Base-by-base conservation (phyloP, 2,888 invertebrate species). In the Papilio demoleus region DNA sequence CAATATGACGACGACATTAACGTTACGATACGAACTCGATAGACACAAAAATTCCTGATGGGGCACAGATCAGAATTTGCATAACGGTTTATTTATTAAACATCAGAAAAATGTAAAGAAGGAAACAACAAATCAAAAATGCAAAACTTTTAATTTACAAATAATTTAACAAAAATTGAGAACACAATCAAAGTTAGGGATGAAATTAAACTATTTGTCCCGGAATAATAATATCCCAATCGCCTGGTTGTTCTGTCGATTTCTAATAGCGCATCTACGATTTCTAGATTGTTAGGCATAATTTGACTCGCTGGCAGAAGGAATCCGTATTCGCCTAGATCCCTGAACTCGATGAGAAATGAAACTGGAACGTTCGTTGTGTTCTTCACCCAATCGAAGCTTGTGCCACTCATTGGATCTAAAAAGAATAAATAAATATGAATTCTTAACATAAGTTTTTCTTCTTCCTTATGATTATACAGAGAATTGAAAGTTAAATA, bases 341-440 rank as follows among this genome's bases (percentile, higher is more conserved):
- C 95, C 27, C 94, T 81, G 0, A 95, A 88, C 76, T 95, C 95
- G n/a, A 94, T 85, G 0, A 94, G 93, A 75, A 93, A 94, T 1
- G 93, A 81, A 47, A 94, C 88, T 6, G 93, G 93, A 0, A 94
- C 90, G 1, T 92, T 83, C 0, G 89, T 83, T 1, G 76, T 83
- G 2, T 90, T 87, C 73, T 94, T 93, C 0, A 93, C 94, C 93
- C 94, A 95, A 76, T 95, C 95, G 60, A 92, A 92, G 53, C 90
- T 92, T 4, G 88, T 81, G 1, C 93, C 93, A n/a, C 90, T 92
- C 84, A 93, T 91, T 17, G 81, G 79, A 73, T 93, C 93, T 93
- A 80, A 40, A 81, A 80, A 38, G n/a, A 17, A 50, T n/a, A 42
- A 65, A 64, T 64, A 19, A 45, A 45, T 19, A 45, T 8, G 6